A percentile compares a stretch with the other conserved stretches of the same genome.
Conservation (phyloP, 2,888 invertebrate species). For the Andrena dorsata region DNA sequence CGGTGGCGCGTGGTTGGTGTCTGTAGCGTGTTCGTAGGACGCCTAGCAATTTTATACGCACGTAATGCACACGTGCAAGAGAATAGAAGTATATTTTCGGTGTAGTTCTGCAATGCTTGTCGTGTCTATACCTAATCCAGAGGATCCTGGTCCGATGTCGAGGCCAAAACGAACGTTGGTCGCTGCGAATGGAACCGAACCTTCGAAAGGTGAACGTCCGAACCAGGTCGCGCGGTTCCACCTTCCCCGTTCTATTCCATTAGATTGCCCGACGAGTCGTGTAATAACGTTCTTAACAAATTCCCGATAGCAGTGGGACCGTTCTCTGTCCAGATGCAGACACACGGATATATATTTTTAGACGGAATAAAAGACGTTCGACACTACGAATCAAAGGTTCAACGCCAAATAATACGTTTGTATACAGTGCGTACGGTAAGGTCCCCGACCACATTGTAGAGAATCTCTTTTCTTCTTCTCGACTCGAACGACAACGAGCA, state of each 20-base stretch:
- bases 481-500: slow-evolving; percentile 54
- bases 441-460: slow-evolving; percentile 51
- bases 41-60: slow-evolving; percentile 52
- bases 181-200: neutral
- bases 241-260: slow-evolving; percentile 9
- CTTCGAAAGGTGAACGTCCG: neutral
- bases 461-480: slow-evolving; percentile 63
- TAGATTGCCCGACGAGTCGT: slow-evolving; percentile 18
- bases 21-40: slow-evolving; percentile 36
- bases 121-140: neutral
- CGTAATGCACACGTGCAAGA: slow-evolving; percentile 35
- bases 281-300: slow-evolving; percentile 29
- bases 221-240: neutral
- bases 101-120: slow-evolving; percentile 15
- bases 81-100: slow-evolving; percentile 52
- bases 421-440: slow-evolving; percentile 58
- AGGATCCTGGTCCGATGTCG: neutral
- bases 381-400: slow-evolving; percentile 74
- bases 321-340: slow-evolving; percentile 33
- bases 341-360: slow-evolving; percentile 58
- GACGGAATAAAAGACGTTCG: slow-evolving; percentile 60
- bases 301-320: slow-evolving; percentile 22
- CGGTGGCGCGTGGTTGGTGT: neutral
- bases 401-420: slow-evolving; percentile 72
- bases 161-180: neutral